phyloP scores from a whole-genome alignment of 2,888 invertebrate species.

The Microctonus hyperodae region DNA sequence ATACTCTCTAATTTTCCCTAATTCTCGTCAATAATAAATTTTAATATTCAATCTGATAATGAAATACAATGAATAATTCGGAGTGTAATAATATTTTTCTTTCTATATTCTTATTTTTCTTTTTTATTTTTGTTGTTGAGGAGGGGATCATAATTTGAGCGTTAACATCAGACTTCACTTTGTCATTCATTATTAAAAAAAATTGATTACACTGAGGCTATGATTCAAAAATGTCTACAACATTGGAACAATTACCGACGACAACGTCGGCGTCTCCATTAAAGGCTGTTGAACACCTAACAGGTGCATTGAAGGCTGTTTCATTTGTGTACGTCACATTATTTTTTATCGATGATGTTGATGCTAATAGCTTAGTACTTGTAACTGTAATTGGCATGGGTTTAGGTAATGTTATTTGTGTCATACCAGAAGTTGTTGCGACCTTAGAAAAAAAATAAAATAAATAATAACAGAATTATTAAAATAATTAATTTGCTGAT shows the following conservation, averaged over 20 bases:
- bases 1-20: neutral
- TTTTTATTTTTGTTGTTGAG: neutral
- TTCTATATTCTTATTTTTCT: too few species aligned
- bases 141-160: constrained; percentile 7
- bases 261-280: constrained; percentile 24
- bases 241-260: constrained; percentile 36
- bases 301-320: constrained; percentile 39
- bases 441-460: constrained; percentile 47
- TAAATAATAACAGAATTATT: neutral
- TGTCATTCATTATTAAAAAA: neutral
- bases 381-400: constrained; percentile 36
- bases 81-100: neutral
- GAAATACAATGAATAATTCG: neutral
- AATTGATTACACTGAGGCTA: constrained; percentile 27
- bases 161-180: constrained; percentile 10
- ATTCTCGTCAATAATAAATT: neutral
- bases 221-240: constrained; percentile 40
- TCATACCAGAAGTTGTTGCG: constrained; percentile 54
- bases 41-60: neutral
- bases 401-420: constrained; percentile 38
- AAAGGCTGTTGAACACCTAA: constrained; percentile 38
- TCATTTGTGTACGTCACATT: constrained; percentile 23
- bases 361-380: neutral
- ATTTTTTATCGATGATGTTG: constrained; percentile 18
- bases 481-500: neutral